Conservation (phyloP, 2,797 vertebrate species). For the Thamnophis elegans region DNA sequence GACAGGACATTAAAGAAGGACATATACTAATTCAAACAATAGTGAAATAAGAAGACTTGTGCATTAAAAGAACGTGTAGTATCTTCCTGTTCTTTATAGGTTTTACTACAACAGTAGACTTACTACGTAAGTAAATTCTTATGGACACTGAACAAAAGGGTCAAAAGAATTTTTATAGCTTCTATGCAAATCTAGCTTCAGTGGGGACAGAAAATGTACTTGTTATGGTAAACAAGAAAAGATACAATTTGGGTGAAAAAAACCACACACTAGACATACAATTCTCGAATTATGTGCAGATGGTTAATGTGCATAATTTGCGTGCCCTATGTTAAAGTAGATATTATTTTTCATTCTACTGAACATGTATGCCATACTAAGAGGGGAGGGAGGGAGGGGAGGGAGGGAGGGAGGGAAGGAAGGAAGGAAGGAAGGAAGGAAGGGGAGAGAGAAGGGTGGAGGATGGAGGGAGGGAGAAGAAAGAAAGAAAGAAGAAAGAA, state of each 20-base stretch:
- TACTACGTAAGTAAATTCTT: constrained; percentile 14
- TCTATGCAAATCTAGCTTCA: background rate
- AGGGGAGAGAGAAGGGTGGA: too few relatives aligned
- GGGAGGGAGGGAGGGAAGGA: background rate
- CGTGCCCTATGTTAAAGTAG: background rate
- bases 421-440: background rate
- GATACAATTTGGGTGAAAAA: background rate
- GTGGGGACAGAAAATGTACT: background rate
- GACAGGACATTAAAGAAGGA: constrained; percentile 3
- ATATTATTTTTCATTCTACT: background rate
- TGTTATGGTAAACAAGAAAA: background rate
- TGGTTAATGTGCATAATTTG: background rate
- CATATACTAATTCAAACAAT: background rate
- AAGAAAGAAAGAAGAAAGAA: too few relatives aligned
- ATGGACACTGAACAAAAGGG: background rate
- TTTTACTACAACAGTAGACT: background rate
- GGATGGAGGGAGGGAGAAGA: too few relatives aligned
- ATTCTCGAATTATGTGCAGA: background rate
- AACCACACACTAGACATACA: background rate
- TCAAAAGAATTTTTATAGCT: background rate
- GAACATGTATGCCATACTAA: background rate
- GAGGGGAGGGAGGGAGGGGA: background rate
- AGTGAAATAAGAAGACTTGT: background rate
- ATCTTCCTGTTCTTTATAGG: background rate
- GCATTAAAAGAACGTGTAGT: background rate